Evolutionary conservation across 2,113 vertebrate species (phyloP).

Genomic region (Gymnogyps californianus): DNA sequence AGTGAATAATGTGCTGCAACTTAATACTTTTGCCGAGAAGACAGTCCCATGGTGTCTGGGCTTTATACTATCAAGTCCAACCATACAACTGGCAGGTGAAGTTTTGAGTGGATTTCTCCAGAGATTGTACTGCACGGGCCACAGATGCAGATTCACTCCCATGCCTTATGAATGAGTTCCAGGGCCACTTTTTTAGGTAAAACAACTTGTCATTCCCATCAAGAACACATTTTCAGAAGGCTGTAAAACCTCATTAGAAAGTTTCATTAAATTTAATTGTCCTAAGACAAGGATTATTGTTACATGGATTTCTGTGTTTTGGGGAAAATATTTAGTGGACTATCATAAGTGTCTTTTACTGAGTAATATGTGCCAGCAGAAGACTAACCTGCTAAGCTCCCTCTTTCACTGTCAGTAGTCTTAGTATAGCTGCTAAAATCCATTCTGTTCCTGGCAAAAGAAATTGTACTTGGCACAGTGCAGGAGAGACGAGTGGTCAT

Average conservation of each 20-base stretch:
- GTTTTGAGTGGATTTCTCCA: background rate
- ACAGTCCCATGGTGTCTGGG: background rate
- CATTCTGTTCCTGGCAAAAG: background rate
- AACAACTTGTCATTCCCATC: background rate
- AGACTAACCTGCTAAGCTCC: background rate
- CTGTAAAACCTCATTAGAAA: background rate
- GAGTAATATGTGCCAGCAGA: background rate
- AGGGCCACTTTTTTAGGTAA: background rate
- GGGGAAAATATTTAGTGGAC: background rate
- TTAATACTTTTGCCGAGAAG: slow-evolving; percentile 18
- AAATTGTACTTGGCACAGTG: background rate
- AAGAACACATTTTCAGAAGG: background rate
- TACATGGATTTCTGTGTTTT: background rate
- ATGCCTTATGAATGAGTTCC: background rate
- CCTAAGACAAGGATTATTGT: background rate
- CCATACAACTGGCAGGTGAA: background rate
- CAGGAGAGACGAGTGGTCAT: background rate
- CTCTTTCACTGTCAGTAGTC: background rate
- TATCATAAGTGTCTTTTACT: background rate
- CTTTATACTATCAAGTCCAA: background rate
- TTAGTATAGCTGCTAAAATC: background rate
- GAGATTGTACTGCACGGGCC: background rate
- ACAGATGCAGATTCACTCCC: background rate
- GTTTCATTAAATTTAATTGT: background rate
- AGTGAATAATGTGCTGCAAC: slow-evolving; percentile 32